Conservation (phyloP, 2,888 invertebrate genomes). For the Lacanobia oleracea region DNA sequence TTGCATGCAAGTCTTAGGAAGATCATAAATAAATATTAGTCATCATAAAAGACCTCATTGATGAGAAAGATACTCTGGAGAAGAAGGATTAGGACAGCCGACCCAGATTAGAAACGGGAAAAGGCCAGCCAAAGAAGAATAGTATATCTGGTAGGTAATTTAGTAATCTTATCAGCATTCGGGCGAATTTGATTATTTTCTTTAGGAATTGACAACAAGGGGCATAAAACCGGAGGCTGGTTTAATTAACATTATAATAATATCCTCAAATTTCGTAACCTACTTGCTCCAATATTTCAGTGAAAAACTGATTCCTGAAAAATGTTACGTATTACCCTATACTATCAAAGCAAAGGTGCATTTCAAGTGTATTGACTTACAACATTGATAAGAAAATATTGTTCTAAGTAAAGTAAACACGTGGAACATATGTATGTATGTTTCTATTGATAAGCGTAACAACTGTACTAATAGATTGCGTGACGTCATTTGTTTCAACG, state of each 20-base stretch:
- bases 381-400: constrained; percentile 12
- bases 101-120: no score
- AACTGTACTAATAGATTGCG: constrained; percentile 33
- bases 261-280: no score
- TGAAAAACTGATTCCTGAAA: neutral
- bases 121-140: no score
- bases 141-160: neutral
- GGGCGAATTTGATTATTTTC: no score
- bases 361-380: constrained; percentile 23
- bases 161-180: neutral
- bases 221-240: no score
- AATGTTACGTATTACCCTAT: neutral
- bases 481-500: constrained; percentile 34
- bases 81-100: no score
- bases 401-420: constrained; percentile 5
- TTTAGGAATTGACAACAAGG: no score
- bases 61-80: no score
- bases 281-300: neutral
- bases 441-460: constrained; percentile 14
- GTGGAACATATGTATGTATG: neutral
- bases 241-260: no score
- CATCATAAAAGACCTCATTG: no score
- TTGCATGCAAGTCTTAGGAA: no score
- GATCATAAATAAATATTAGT: no score
- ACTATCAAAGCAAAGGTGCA: constrained; percentile 4